These are phyloP conservation scores for Sclerurus mexicanus DNA, from an alignment of 2,113 vertebrate genomes.

Conservation along the genomic window DNA sequence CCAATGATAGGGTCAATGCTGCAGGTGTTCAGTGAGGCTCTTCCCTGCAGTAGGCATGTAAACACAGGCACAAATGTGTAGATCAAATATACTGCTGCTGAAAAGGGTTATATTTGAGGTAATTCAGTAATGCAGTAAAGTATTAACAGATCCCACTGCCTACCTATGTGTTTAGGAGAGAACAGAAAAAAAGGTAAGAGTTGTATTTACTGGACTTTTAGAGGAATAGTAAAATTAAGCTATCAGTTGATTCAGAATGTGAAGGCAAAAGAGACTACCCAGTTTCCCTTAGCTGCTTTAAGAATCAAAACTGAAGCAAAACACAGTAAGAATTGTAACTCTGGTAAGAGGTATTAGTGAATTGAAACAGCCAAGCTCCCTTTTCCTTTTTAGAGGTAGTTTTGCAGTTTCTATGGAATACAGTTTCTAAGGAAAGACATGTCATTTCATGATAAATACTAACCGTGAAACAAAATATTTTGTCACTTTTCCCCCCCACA, in stretches of 20 bases:
- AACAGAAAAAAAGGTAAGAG: neutral
- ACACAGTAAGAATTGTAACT: neutral
- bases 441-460: constrained; percentile 39
- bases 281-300: neutral
- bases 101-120: neutral
- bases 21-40: neutral
- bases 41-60: neutral
- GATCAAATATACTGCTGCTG: neutral
- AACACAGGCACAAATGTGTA: neutral
- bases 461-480: constrained; percentile 40
- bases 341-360: neutral
- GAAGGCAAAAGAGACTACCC: neutral
- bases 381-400: constrained; percentile 12
- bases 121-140: neutral
- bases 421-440: constrained; percentile 23
- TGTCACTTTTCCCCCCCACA: neutral
- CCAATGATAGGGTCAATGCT: neutral
- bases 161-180: neutral
- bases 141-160: neutral
- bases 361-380: neutral
- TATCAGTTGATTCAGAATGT: neutral
- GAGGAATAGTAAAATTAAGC: neutral
- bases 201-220: neutral
- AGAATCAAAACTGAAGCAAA: neutral
- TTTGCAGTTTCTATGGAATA: constrained; percentile 15